Percentiles rank a stretch among this genome's conserved stretches.
Conservation (phyloP, 2,888 invertebrate species). For the Cinara cedri region DNA sequence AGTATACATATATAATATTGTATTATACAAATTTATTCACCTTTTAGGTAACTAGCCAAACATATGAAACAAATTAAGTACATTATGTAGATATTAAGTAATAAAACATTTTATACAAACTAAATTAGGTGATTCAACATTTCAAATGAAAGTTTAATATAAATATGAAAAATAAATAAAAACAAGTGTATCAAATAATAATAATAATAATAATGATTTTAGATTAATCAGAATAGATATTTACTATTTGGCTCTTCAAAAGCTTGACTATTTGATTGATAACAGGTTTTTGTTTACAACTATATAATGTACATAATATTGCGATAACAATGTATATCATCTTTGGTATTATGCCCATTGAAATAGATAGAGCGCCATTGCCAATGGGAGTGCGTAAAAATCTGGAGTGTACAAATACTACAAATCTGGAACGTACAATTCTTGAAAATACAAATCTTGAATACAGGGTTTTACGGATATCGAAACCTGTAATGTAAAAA, state of each 20-base stretch:
- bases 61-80: constrained; percentile 48
- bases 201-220: background rate
- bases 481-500: too few relatives aligned
- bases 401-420: too few relatives aligned
- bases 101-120: constrained; percentile 31
- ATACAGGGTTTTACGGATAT: too few relatives aligned
- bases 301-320: background rate
- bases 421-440: too few relatives aligned
- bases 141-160: too few relatives aligned
- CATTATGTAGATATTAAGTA: constrained; percentile 40
- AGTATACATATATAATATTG: background rate
- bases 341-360: constrained; percentile 18
- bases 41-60: constrained; percentile 50
- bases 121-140: background rate
- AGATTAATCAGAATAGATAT: too few relatives aligned
- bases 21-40: background rate
- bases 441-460: too few relatives aligned
- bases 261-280: constrained; percentile 21
- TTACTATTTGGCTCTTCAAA: background rate
- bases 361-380: too few relatives aligned
- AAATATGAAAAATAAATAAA: background rate
- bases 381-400: too few relatives aligned
- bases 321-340: background rate
- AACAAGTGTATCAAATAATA: background rate
- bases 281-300: constrained; percentile 16